These are phyloP conservation scores for Zaprionus tsacasi DNA, from an alignment of 1,140 invertebrate genomes.

Conservation along the genomic window DNA sequence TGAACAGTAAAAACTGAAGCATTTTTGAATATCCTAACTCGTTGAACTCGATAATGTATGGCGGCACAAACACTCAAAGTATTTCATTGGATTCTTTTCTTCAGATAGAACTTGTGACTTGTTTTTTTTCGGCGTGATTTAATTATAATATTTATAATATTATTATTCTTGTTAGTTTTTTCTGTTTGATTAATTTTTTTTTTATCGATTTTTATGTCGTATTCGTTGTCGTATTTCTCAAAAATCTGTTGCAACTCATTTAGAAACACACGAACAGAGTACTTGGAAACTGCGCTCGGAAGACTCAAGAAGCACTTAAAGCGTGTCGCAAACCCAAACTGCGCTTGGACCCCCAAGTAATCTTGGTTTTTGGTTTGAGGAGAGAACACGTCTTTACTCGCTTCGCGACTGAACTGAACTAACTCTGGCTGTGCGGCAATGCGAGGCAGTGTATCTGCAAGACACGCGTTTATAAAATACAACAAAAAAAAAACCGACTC, in stretches of 20 bases:
- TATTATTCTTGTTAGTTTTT: constrained; percentile 20
- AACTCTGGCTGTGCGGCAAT: constrained; percentile 43
- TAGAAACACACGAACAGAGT: constrained; percentile 74
- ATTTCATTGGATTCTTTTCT: constrained; percentile 7
- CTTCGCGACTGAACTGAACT: constrained; percentile 81
- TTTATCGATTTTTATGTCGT: constrained; percentile 53
- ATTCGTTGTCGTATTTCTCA: constrained; percentile 65
- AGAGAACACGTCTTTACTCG: constrained; percentile 84
- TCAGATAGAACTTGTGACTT: constrained; percentile 10
- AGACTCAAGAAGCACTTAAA: constrained; percentile 74
- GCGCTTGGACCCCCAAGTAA: constrained; percentile 43
- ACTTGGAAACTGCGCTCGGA: constrained; percentile 37
- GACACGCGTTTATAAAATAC: constrained; percentile 49
- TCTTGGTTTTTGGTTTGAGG: constrained; percentile 44
- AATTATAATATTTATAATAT: constrained; percentile 1
- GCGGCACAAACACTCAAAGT: constrained; percentile 51
- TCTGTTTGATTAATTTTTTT: constrained; percentile 26
- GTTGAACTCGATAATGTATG: constrained; percentile 27
- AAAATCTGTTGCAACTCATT: constrained; percentile 65
- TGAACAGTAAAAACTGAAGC: constrained; percentile 71
- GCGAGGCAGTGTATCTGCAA: constrained; percentile 51
- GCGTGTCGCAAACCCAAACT: constrained; percentile 71
- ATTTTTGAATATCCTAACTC: constrained; percentile 59
- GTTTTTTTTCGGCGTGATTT: not conserved
- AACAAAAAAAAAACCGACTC: constrained; percentile 33